Conservation (phyloP, 2,888 invertebrate genomes). For the Epirrita christyi region DNA sequence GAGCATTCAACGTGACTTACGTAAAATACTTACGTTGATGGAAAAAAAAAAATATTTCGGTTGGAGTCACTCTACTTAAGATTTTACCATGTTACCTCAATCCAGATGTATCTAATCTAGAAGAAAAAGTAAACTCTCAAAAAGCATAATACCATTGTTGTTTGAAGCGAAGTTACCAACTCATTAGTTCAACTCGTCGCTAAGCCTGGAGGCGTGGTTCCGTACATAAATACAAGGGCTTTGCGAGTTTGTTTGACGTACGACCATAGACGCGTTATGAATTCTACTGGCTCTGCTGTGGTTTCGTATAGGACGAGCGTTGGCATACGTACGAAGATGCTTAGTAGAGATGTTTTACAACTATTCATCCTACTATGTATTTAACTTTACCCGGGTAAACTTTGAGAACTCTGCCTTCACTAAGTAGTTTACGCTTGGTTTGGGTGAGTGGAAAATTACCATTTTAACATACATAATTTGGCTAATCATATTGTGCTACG, state of each 20-base stretch:
- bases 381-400: no score
- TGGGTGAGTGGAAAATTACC: no score
- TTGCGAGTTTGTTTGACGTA: conserved; percentile 55
- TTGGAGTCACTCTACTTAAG: no score
- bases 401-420: no score
- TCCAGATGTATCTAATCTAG: background rate
- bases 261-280: conserved; percentile 52
- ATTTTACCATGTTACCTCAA: no score
- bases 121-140: conserved; percentile 7
- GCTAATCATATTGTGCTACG: no score
- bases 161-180: conserved; percentile 19
- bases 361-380: background rate
- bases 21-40: no score
- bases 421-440: no score
- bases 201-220: conserved; percentile 28
- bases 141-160: conserved; percentile 22
- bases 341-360: background rate
- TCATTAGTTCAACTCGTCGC: conserved; percentile 29
- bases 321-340: background rate
- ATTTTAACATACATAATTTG: no score
- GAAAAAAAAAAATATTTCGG: no score
- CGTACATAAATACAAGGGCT: conserved; percentile 32
- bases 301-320: conserved; percentile 18
- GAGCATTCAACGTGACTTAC: no score
- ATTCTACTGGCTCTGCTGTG: conserved; percentile 38